Conservation (phyloP, 2,797 vertebrate genomes). For the Nyctalus aviator region DNA sequence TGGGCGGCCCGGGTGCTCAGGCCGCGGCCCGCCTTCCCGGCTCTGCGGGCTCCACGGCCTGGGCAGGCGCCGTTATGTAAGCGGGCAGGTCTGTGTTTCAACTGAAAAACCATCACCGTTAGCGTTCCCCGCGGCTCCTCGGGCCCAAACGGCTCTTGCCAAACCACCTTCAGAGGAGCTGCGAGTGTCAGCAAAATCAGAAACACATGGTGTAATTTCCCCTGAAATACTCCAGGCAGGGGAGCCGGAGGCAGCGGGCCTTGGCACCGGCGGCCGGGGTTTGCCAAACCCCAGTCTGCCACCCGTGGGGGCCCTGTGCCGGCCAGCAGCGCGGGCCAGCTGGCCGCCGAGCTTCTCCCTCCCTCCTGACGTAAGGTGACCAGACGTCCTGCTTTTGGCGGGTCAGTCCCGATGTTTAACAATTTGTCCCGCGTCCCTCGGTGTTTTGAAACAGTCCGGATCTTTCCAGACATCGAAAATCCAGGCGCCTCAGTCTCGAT, state of each 20-base stretch:
- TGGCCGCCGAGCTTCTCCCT: background rate
- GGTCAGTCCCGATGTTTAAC: no score
- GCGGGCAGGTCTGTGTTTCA: conserved; percentile 70
- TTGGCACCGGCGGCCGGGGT: conserved; percentile 55
- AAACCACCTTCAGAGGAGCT: conserved; percentile 78
- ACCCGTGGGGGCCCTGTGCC: background rate
- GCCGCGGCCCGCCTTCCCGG: background rate
- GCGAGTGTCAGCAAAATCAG: conserved; percentile 73
- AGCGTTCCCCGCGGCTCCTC: conserved; percentile 57
- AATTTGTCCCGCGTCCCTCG: no score
- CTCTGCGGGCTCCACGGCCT: background rate
- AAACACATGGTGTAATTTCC: conserved; percentile 81
- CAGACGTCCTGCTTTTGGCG: no score
- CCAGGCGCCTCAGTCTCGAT: background rate
- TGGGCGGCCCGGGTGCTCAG: background rate
- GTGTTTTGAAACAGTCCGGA: no score
- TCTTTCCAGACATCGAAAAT: no score
- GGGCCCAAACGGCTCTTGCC: conserved; percentile 79
- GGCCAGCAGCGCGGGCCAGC: background rate
- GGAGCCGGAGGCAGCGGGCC: conserved; percentile 12
- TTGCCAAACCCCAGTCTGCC: conserved; percentile 76
- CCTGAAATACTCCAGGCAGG: conserved; percentile 60
- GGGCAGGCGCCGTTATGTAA: conserved; percentile 68
- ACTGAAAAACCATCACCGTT: conserved; percentile 71
- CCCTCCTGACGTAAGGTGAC: no score